These are phyloP conservation scores for Rafetus swinhoei DNA, from an alignment of 2,113 vertebrate species.

Conservation along the genomic window DNA sequence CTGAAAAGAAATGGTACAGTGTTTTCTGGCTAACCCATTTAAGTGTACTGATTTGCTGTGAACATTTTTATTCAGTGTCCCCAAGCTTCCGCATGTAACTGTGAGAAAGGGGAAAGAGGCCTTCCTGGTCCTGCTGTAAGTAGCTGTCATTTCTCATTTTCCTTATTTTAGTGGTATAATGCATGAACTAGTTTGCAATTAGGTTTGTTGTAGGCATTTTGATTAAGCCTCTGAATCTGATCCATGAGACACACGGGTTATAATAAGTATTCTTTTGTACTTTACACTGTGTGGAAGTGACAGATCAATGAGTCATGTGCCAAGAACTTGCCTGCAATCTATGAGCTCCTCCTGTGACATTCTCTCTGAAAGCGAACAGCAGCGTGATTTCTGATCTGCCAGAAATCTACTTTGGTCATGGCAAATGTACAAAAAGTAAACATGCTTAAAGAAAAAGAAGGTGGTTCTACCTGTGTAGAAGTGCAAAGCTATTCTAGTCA, in stretches of 20 bases:
- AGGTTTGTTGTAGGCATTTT: neutral
- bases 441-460: neutral
- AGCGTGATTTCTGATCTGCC: neutral
- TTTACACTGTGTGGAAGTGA: neutral
- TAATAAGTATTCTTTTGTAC: neutral
- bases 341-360: neutral
- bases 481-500: neutral
- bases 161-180: neutral
- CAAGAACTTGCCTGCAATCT: neutral
- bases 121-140: constrained; percentile 86
- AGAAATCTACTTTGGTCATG: neutral
- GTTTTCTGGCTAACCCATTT: neutral
- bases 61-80: constrained; percentile 82
- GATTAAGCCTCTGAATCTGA: neutral
- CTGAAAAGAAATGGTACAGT: neutral
- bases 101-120: constrained; percentile 91
- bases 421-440: neutral
- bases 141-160: constrained; percentile 50
- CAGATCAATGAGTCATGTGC: neutral
- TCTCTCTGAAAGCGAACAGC: neutral
- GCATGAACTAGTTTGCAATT: neutral
- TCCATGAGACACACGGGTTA: neutral
- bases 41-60: constrained; percentile 34
- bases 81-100: constrained; percentile 82
- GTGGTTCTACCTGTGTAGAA: neutral